Evolutionary conservation across 2,113 vertebrate genomes (phyloP).

Genomic region (Tragelaphus imberbis): DNA sequence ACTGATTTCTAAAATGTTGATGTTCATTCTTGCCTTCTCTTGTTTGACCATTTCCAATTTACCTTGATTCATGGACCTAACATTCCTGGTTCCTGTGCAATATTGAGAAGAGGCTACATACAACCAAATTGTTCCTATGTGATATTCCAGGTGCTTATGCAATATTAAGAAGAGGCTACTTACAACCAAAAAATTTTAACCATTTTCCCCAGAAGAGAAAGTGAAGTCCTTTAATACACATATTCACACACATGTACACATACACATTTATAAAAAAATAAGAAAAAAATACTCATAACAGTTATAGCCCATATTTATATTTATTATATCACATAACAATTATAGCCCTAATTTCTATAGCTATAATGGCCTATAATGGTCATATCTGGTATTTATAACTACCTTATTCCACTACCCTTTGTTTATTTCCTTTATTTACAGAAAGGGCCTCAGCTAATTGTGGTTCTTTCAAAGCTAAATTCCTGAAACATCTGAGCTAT

Average conservation of each 20-base stretch:
- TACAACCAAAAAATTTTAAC: background rate
- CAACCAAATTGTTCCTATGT: background rate
- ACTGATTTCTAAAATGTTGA: background rate
- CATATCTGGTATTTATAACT: background rate
- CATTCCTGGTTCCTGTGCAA: background rate
- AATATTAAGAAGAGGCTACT: background rate
- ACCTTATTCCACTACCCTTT: background rate
- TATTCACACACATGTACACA: background rate
- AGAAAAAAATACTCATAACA: background rate
- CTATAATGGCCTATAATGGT: background rate
- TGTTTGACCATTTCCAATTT: background rate
- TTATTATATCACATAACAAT: background rate
- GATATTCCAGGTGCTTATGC: background rate
- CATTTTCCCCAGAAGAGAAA: background rate
- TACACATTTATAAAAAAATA: background rate
- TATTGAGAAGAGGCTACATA: background rate
- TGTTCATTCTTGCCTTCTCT: background rate
- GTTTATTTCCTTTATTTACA: background rate
- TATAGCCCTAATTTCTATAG: background rate
- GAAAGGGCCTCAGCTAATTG: background rate
- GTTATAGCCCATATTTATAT: background rate
- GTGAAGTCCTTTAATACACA: background rate
- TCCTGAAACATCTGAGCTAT: background rate
- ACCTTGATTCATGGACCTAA: background rate
- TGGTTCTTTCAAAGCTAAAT: background rate